Conservation (phyloP, 2,888 invertebrate genomes). For the Entomobrya multifasciata region DNA sequence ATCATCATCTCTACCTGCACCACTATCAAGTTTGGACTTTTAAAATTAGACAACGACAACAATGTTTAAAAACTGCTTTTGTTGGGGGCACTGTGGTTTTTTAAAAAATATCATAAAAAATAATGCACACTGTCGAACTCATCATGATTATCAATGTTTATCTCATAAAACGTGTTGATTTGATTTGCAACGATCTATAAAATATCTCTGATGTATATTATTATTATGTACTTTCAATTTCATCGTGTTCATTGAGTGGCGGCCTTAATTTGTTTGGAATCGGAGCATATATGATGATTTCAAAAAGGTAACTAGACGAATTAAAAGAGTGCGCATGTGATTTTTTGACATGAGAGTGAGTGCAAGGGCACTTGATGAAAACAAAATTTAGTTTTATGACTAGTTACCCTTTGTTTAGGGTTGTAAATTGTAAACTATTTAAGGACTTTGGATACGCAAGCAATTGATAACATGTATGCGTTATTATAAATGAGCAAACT, state of each 20-base stretch:
- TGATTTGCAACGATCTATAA: not conserved
- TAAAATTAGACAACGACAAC: not conserved
- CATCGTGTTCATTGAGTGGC: not conserved
- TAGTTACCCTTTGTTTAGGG: too few species aligned
- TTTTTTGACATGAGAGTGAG: not conserved
- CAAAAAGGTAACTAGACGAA: not conserved
- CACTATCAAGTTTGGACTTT: not conserved
- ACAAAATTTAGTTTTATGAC: too few species aligned
- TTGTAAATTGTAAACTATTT: too few species aligned
- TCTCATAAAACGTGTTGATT: not conserved
- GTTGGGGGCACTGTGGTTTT: not conserved
- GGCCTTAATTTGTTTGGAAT: conserved; percentile 46
- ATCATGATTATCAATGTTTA: not conserved
- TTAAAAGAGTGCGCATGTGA: not conserved
- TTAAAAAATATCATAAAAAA: not conserved
- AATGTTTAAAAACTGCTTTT: not conserved
- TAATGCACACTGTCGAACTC: not conserved
- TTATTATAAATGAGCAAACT: too few species aligned
- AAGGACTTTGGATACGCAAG: too few species aligned
- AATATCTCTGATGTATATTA: not conserved
- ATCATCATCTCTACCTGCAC: not conserved
- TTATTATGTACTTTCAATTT: conserved; percentile 47
- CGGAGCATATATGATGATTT: conserved; percentile 16
- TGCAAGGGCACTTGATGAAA: not conserved
- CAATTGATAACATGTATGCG: too few species aligned